Percentiles rank a stretch among this genome's conserved stretches.
Conservation (phyloP, 2,797 vertebrate species). For the Chloroceryle amazona region DNA sequence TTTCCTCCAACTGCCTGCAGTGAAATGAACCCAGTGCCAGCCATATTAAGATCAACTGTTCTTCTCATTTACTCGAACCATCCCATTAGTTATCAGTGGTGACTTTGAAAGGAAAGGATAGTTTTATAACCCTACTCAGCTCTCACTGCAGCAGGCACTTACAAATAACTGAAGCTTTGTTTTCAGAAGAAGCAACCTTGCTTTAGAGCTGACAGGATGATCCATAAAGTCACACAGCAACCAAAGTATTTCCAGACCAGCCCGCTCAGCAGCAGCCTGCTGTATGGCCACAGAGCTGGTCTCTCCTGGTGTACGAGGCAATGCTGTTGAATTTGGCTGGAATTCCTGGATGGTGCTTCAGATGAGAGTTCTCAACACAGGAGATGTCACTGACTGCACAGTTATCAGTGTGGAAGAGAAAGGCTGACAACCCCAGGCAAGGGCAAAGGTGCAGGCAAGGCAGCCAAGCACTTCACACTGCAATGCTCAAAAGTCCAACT, state of each 20-base stretch:
- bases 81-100: constrained; percentile 68
- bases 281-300: not conserved
- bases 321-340: not conserved
- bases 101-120: constrained; percentile 59
- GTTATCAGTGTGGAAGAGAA: not conserved
- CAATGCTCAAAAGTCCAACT: not conserved
- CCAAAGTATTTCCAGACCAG: not conserved
- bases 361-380: not conserved
- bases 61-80: constrained; percentile 46
- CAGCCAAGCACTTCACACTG: not conserved
- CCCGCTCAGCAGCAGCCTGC: not conserved
- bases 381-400: not conserved
- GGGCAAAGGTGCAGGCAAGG: not conserved
- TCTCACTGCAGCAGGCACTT: constrained; percentile 68
- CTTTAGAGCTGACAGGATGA: constrained; percentile 51
- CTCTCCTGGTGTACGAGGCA: not conserved
- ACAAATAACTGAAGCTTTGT: constrained; percentile 57
- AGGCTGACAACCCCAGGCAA: not conserved
- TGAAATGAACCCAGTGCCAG: constrained; percentile 41
- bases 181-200: constrained; percentile 52
- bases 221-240: constrained; percentile 32
- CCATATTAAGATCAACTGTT: constrained; percentile 63
- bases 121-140: constrained; percentile 73
- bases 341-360: not conserved
- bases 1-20: constrained; percentile 42